Percentiles rank a stretch among this genome's conserved stretches.
Conservation (phyloP, 2,113 vertebrate species). For the Centropus bengalensis region DNA sequence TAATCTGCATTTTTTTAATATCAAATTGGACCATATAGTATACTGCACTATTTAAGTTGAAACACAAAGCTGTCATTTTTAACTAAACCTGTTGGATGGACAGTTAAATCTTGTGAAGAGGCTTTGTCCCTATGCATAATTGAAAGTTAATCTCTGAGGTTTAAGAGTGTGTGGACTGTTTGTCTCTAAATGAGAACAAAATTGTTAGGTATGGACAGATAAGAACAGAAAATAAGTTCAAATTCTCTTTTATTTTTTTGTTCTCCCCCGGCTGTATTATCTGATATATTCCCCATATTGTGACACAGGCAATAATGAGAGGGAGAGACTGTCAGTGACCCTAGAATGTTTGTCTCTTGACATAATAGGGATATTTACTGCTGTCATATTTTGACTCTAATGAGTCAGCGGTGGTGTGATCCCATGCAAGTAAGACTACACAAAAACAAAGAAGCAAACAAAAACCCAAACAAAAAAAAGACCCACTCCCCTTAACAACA, state of each 20-base stretch:
- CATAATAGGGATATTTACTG: background rate
- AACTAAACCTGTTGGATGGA: slow-evolving; percentile 26
- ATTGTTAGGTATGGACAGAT: background rate
- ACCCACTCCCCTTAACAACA: background rate
- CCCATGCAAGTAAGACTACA: background rate
- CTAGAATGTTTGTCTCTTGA: slow-evolving; percentile 2
- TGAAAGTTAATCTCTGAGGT: slow-evolving; percentile 48
- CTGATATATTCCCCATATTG: background rate
- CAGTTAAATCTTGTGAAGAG: slow-evolving; percentile 56
- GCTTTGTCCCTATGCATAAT: slow-evolving; percentile 22
- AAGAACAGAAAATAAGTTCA: background rate
- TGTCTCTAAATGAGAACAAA: background rate
- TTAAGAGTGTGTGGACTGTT: background rate
- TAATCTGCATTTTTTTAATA: background rate
- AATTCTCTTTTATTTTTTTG: background rate
- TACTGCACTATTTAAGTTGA: slow-evolving; percentile 13
- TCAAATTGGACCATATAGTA: background rate
- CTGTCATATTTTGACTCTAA: background rate
- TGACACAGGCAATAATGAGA: background rate
- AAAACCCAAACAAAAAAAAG: background rate
- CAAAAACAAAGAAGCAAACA: background rate
- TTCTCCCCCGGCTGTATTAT: background rate
- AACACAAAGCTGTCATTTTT: slow-evolving; percentile 40
- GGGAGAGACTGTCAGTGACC: background rate
- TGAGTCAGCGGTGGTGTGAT: background rate